Conservation (phyloP, 92 coral and sea anemone genomes). For the Palythoa caribaeorum region DNA sequence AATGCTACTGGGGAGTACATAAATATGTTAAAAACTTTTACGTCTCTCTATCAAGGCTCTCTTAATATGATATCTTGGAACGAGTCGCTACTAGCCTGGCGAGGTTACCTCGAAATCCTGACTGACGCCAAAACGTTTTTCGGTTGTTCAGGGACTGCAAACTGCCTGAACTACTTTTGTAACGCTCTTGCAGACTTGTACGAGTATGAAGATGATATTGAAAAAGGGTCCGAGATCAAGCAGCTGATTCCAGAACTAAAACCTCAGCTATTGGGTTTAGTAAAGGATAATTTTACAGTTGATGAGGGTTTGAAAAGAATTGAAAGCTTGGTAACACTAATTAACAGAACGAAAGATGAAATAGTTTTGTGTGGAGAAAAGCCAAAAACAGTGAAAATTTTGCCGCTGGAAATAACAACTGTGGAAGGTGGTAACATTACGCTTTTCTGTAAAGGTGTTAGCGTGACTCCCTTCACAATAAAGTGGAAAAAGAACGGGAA, state of each 20-base stretch:
- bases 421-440: conserved; percentile 21
- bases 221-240: conserved; percentile 39
- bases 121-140: conserved; percentile 26
- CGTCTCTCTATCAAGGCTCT: background rate
- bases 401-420: conserved; percentile 24
- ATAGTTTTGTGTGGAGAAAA: conserved; percentile 41
- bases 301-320: background rate
- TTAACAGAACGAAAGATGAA: conserved; percentile 43
- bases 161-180: conserved; percentile 47
- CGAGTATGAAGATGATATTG: conserved; percentile 39
- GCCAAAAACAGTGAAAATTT: conserved; percentile 39
- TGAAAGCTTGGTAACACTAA: background rate
- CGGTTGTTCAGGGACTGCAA: conserved; percentile 55
- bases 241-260: conserved; percentile 24
- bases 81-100: conserved; percentile 1
- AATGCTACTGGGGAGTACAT: background rate
- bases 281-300: background rate
- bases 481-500: conserved; percentile 50
- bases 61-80: conserved; percentile 31
- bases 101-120: conserved; percentile 41
- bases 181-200: conserved; percentile 52
- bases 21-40: conserved; percentile 3
- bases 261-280: background rate
- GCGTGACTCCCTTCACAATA: conserved; percentile 29
- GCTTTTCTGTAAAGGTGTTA: conserved; percentile 39